phyloP scores from a whole-genome alignment of 2,888 invertebrate species.

The Tethea ocularis region DNA sequence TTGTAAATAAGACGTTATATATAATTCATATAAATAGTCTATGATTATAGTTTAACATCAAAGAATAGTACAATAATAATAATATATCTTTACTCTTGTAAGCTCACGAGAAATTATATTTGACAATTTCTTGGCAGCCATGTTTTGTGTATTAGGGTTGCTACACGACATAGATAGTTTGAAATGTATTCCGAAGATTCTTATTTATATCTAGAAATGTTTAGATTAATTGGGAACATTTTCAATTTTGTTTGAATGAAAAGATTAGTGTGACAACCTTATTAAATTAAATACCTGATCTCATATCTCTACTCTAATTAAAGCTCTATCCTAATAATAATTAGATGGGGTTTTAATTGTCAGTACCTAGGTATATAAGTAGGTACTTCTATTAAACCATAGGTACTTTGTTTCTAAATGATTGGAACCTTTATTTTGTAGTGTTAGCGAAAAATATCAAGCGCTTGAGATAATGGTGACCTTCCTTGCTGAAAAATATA shows the following conservation, averaged over 20 bases:
- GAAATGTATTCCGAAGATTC: neutral
- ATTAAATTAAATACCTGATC: neutral
- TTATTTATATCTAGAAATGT: no score
- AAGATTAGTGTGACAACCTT: neutral
- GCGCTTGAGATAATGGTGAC: no score
- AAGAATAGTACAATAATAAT: neutral
- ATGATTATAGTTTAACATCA: slow-evolving; percentile 1
- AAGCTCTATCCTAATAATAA: neutral
- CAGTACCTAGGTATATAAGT: no score
- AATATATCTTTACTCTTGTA: no score
- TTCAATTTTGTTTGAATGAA: neutral
- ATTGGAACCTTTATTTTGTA: no score
- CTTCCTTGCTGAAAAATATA: no score
- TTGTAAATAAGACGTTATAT: neutral
- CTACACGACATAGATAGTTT: neutral
- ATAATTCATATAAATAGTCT: neutral
- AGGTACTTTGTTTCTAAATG: no score
- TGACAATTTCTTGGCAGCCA: neutral
- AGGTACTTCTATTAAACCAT: no score
- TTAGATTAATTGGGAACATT: no score
- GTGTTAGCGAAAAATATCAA: no score
- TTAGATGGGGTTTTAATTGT: neutral
- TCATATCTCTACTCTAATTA: neutral
- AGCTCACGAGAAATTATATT: neutral
- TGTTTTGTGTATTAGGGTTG: neutral